A percentile compares a stretch with the other conserved stretches of the same genome.
Evolutionary conservation across 2,888 invertebrate species (phyloP).

Genomic region (Sesia apiformis): DNA sequence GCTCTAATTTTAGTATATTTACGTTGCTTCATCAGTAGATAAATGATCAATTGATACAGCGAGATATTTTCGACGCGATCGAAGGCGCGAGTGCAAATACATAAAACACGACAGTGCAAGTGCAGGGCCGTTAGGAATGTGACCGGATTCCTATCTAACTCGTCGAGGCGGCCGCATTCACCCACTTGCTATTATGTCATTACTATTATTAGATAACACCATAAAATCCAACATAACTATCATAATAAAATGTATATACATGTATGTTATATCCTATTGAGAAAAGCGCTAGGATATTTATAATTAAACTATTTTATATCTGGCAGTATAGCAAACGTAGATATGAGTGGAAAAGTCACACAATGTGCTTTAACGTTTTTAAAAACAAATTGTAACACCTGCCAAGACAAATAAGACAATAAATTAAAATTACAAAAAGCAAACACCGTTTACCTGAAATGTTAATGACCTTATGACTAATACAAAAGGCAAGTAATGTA

Average conservation of each 20-base stretch:
- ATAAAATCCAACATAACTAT: not conserved
- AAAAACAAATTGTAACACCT: not conserved
- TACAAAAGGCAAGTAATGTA: constrained; percentile 53
- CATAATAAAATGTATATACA: no score
- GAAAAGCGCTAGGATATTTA: no score
- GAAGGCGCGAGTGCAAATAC: constrained; percentile 27
- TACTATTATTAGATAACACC: constrained; percentile 12
- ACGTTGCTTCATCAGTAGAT: no score
- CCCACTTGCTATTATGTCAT: constrained; percentile 59
- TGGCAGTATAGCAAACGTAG: no score
- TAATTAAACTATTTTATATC: no score
- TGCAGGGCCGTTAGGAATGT: constrained; percentile 57
- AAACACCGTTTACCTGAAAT: constrained; percentile 52
- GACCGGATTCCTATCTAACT: constrained; percentile 53
- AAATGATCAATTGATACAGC: not conserved
- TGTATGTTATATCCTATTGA: no score
- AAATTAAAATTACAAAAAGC: constrained; percentile 46
- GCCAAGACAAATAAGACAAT: constrained; percentile 33
- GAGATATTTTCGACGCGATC: constrained; percentile 8
- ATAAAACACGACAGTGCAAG: constrained; percentile 47
- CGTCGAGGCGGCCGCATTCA: constrained; percentile 38
- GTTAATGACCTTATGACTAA: constrained; percentile 69
- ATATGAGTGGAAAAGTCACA: no score
- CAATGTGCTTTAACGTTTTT: no score
- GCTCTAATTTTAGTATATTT: no score